Evolutionary conservation across 2,888 invertebrate genomes (phyloP).

Genomic region (Anagyrus pseudococci): DNA sequence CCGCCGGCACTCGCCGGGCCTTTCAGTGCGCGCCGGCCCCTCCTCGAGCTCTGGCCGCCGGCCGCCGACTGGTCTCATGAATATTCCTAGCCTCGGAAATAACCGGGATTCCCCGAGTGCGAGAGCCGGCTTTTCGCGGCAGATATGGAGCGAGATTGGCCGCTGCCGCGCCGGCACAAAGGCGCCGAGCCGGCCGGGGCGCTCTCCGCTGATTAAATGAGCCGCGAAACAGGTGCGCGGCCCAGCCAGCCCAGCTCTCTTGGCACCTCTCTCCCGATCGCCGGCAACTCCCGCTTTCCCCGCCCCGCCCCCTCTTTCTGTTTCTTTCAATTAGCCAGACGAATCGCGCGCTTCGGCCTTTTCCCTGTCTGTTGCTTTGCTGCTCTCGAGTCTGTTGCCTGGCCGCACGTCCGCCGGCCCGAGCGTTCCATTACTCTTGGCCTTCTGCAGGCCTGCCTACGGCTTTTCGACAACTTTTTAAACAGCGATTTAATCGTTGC

Average conservation of each 20-base stretch:
- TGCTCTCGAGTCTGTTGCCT: no score
- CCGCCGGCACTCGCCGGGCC: slow-evolving; percentile 1
- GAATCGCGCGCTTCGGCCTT: no score
- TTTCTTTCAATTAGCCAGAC: slow-evolving; percentile 20
- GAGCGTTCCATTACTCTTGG: neutral
- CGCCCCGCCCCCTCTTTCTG: neutral
- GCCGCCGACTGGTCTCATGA: slow-evolving; percentile 50
- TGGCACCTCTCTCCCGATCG: neutral
- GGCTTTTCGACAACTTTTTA: neutral
- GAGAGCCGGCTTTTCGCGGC: slow-evolving; percentile 17
- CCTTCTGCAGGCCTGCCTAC: no score
- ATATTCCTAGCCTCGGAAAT: slow-evolving; percentile 55
- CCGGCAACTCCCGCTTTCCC: neutral
- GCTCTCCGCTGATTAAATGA: no score
- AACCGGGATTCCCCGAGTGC: slow-evolving; percentile 53
- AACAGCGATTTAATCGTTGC: slow-evolving; percentile 11
- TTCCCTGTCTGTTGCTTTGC: no score
- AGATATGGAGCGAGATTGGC: no score
- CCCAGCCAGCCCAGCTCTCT: neutral
- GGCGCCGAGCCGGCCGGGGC: no score
- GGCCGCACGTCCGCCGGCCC: no score
- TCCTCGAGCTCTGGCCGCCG: slow-evolving; percentile 3
- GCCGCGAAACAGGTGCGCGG: no score
- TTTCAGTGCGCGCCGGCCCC: slow-evolving; percentile 47
- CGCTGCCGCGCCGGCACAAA: no score